Evolutionary conservation across 2,113 vertebrate species (phyloP), one percentile per base, ranked within the genome.

Genomic region (Megaceryle maxima): DNA sequence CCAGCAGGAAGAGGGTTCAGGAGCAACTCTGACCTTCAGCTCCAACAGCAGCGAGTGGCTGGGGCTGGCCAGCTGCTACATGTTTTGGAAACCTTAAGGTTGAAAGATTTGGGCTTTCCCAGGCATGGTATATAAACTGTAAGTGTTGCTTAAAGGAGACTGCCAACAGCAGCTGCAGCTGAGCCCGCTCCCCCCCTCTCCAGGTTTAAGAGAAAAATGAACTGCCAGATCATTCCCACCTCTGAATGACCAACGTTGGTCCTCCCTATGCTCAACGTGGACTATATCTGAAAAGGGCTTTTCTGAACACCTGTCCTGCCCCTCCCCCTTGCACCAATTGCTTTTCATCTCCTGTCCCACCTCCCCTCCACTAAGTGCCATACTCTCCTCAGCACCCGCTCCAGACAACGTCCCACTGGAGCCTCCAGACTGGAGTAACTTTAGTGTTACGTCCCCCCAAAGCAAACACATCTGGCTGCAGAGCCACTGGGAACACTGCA

Each of bases 21-120:
- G 57, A 88, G 73, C 69, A 79, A 75, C 86, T 91, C 88, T 77
- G 91, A 93, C 94, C 92, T 92, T 93, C 92, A 87, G 28, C 77
- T 93, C 73, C 77, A 88, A 48, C 10, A 84, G 88, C 73, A 57
- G 76, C 4, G 6, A 87, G 56, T 39, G 69, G 66, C 69, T 41
- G 66, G 1, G 7, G 62, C 37, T 90, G 31, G 44, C 48, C 87
- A 93, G 87, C 90, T 90, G 90, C 75, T 95, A 39, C 43, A 11
- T 73, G 78, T 41, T 95, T 94, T 76, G 84, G 70, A 95, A 97
- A 92, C 50, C 67, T 64, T 68, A 29, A 68, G 73, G 51, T 8
- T 91, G 92, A 94, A 86, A 94, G 59, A 85, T 50, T 43, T 67
- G 90, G 82, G 84, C 85, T 94, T 92, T 95, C 67, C 59, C 84